Percentiles rank a stretch among this genome's conserved stretches.
Evolutionary conservation across 2,113 vertebrate species (phyloP).

Genomic region (Lipotes vexillifer): DNA sequence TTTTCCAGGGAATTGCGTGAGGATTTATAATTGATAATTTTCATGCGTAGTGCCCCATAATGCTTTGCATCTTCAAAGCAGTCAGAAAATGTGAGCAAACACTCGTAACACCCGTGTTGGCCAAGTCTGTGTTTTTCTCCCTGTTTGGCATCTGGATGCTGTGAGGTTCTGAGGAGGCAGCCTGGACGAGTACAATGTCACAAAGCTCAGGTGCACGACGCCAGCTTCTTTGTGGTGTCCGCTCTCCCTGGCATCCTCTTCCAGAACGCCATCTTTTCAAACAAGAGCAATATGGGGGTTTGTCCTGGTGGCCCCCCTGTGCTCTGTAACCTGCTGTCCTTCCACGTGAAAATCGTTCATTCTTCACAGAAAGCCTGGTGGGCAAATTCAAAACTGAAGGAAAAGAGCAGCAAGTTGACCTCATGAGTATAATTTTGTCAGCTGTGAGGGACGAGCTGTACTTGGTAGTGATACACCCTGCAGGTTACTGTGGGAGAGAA

Average conservation of each 20-base stretch:
- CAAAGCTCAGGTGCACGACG: not conserved
- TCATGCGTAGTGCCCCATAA: not conserved
- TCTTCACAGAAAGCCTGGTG: not conserved
- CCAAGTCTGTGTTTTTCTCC: not conserved
- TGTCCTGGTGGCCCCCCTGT: not conserved
- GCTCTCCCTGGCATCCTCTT: not conserved
- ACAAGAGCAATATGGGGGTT: not conserved
- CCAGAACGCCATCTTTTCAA: not conserved
- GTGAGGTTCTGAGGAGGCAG: not conserved
- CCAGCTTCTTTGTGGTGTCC: not conserved
- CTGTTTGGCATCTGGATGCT: not conserved
- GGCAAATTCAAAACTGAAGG: not conserved
- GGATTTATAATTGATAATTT: constrained; percentile 31
- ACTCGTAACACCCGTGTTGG: fast-evolving
- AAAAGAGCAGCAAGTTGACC: not conserved
- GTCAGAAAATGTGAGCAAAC: not conserved
- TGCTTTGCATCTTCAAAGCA: constrained; percentile 44
- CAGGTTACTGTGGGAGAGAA: fast-evolving
- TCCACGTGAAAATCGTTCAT: not conserved
- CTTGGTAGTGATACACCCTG: fast-evolving
- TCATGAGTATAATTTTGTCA: not conserved
- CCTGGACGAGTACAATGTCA: not conserved
- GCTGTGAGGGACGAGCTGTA: not conserved
- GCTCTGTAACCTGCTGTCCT: not conserved
- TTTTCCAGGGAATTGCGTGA: constrained; percentile 20